A percentile compares a stretch with the other conserved stretches of the same genome.
Conservation (phyloP, 2,888 invertebrate genomes). For the Scaptodrosophila latifasciaeformis region DNA sequence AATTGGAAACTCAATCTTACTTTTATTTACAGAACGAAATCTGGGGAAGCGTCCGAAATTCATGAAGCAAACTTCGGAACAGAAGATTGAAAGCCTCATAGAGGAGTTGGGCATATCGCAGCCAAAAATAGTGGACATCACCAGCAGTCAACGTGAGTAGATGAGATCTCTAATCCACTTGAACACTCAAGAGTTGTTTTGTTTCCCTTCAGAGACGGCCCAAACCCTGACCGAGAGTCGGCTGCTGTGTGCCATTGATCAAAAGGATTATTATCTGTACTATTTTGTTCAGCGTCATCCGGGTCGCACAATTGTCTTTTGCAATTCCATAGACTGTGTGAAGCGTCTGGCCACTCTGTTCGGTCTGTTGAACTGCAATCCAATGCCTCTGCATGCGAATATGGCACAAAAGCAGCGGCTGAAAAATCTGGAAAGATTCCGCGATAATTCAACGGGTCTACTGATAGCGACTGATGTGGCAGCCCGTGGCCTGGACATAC, state of each 20-base stretch:
- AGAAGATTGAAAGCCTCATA: slow-evolving; percentile 86
- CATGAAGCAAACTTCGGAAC: slow-evolving; percentile 81
- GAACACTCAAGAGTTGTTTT: not conserved
- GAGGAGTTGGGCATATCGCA: slow-evolving; percentile 89
- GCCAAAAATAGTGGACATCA: slow-evolving; percentile 95
- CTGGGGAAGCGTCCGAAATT: slow-evolving; percentile 74
- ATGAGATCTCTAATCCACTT: not conserved
- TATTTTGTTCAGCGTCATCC: slow-evolving; percentile 90
- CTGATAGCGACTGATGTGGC: slow-evolving; percentile 98
- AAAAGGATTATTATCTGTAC: slow-evolving; percentile 94
- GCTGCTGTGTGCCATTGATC: slow-evolving; percentile 84
- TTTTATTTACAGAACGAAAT: slow-evolving; percentile 68
- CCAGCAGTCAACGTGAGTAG: slow-evolving; percentile 80
- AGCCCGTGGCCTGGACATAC: slow-evolving; percentile 96
- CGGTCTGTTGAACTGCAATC: slow-evolving; percentile 81
- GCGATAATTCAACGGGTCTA: slow-evolving; percentile 82
- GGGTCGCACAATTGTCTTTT: slow-evolving; percentile 95
- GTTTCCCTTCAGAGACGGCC: slow-evolving; percentile 81
- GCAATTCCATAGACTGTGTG: slow-evolving; percentile 95
- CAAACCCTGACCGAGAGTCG: slow-evolving; percentile 89
- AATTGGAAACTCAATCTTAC: not conserved
- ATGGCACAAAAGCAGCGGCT: slow-evolving; percentile 97
- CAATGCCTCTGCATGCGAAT: slow-evolving; percentile 87
- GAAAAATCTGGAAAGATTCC: slow-evolving; percentile 93
- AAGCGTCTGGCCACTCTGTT: slow-evolving; percentile 84